A percentile compares a stretch with the other conserved stretches of the same genome.
Conservation (phyloP, 2,888 invertebrate genomes). For the Acronicta leporina region DNA sequence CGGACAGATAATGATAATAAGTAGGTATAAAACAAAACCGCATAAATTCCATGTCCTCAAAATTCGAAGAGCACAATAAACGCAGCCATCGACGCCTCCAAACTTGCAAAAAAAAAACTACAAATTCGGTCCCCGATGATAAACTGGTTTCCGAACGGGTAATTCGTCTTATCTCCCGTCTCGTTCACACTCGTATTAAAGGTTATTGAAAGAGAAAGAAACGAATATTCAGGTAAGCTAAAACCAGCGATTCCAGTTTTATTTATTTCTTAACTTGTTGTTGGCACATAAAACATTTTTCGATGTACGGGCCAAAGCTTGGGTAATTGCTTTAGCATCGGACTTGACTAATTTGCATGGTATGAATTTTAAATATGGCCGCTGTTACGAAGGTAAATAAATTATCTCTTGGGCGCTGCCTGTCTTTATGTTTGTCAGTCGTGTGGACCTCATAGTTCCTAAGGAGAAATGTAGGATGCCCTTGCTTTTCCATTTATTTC, state of each 20-base stretch:
- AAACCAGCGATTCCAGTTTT: conserved; percentile 78
- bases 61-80: conserved; percentile 78
- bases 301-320: conserved; percentile 75
- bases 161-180: conserved; percentile 74
- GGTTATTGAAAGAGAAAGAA: conserved; percentile 58
- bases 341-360: conserved; percentile 79
- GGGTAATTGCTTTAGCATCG: conserved; percentile 74
- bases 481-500: conserved; percentile 5
- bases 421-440: conserved; percentile 64
- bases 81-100: conserved; percentile 82
- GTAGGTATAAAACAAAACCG: conserved; percentile 54
- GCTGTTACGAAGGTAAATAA: conserved; percentile 61
- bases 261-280: conserved; percentile 87
- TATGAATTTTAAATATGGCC: conserved; percentile 77
- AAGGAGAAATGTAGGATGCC: conserved; percentile 31
- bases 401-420: conserved; percentile 65
- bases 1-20: conserved; percentile 36
- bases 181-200: conserved; percentile 49
- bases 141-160: conserved; percentile 83
- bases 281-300: conserved; percentile 81
- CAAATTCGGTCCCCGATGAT: conserved; percentile 75
- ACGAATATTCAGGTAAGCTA: conserved; percentile 52
- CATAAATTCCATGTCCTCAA: conserved; percentile 62
- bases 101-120: conserved; percentile 78
- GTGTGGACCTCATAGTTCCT: conserved; percentile 36